Evolutionary conservation across 2,113 vertebrate genomes (phyloP), one percentile per base, ranked within the genome.

Genomic region (Cyprinodon brontotheroides): DNA sequence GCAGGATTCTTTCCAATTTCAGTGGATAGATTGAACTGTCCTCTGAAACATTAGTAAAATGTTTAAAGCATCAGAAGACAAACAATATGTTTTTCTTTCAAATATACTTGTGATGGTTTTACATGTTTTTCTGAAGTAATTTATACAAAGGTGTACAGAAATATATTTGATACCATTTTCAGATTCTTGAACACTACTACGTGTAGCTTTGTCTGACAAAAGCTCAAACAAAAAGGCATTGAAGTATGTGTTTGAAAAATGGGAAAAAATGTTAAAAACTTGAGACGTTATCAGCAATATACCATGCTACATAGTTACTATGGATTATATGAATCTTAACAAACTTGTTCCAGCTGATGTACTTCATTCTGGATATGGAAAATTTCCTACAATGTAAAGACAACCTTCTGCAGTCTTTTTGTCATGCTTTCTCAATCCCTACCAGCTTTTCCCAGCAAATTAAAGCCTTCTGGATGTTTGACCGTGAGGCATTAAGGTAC

Each of bases 331-430:
- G 17, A 9, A 2, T 3, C 50, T n/a, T 57, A 57, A 57, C 14
- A n/a, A 57, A 57, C 50, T 57, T 20, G 20, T 57, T 20, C 6
- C 50, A 57, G 50, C 50, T 57, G n/a, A 17, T 91, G 83, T 93
- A 92, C 67, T 93, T 93, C 65, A 68, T 91, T 15, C 66, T 91
- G 89, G 90, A 93, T 67, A 81, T 92, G 67, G 70, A 75, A 2
- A 86, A 87, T 68, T 84, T 90, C 77, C 20, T 57, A 57, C 50
- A 57, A 8, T 57, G 83, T 68, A 89, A 86, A 80, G 73, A 91
- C 4, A 64, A 92, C 77, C 89, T 92, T 59, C 85, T 89, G 59
- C 77, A 68, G n/a, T 86, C 87, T n/a, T 92, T 93, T 82, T 89
- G 88, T 65, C 72, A 72, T 10, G 77, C 86, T 13, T 92, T 92